Evolutionary conservation across 2,113 vertebrate species (phyloP).

Genomic region (Naja naja): DNA sequence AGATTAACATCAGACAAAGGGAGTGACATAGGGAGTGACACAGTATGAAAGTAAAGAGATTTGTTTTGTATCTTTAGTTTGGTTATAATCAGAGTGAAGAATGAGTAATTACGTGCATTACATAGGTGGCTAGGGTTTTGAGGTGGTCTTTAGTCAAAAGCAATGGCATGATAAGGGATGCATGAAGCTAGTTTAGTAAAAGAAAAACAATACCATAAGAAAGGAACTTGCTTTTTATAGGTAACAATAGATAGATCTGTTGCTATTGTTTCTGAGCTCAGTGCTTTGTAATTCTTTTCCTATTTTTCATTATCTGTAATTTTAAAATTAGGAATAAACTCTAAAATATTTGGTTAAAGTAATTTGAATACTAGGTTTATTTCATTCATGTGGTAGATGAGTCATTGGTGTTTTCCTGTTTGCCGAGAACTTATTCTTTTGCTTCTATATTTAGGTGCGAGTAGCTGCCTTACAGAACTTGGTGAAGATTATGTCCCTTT

Average conservation of each 20-base stretch:
- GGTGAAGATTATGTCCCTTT: conserved; percentile 99
- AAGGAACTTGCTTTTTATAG: neutral
- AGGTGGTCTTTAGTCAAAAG: neutral
- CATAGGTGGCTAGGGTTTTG: neutral
- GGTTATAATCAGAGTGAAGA: neutral
- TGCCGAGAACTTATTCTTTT: neutral
- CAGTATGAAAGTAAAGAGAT: neutral
- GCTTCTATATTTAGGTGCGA: conserved; percentile 77
- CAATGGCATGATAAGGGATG: neutral
- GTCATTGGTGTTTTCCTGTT: neutral
- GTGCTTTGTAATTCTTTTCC: neutral
- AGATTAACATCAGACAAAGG: neutral
- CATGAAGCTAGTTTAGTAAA: neutral
- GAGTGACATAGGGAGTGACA: neutral
- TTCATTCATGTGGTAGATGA: neutral
- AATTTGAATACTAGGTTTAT: neutral
- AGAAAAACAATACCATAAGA: neutral
- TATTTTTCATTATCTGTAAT: neutral
- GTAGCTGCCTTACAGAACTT: conserved; percentile 97
- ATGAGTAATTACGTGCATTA: neutral
- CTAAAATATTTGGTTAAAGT: neutral
- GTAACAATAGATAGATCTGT: neutral
- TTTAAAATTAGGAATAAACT: neutral
- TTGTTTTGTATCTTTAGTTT: neutral
- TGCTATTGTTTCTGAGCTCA: neutral